These are phyloP conservation scores for Todus mexicanus DNA, from an alignment of 2,797 vertebrate species.

Conservation along the genomic window DNA sequence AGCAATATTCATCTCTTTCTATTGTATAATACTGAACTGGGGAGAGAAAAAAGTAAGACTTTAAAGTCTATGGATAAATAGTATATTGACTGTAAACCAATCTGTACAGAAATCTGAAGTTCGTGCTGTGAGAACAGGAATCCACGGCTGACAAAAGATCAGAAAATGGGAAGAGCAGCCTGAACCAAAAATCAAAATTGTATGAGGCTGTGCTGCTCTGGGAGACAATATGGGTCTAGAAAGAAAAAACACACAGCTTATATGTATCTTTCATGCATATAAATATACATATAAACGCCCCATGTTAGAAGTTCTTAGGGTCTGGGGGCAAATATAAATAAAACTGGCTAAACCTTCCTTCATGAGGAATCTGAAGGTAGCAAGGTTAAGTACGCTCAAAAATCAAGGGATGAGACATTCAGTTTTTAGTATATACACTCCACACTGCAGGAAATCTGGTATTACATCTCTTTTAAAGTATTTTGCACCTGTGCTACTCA, in stretches of 20 bases:
- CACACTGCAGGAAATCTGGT: not conserved
- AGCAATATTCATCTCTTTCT: constrained; percentile 25
- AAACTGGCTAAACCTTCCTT: not conserved
- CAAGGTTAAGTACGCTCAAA: not conserved
- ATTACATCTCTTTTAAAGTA: not conserved
- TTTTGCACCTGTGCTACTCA: not conserved
- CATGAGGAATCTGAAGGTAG: not conserved
- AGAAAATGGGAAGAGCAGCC: not conserved
- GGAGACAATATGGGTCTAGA: not conserved
- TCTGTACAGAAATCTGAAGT: not conserved
- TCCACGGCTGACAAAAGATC: not conserved
- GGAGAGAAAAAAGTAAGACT: not conserved
- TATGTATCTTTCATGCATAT: not conserved
- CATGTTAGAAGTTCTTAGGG: not conserved
- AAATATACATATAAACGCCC: not conserved
- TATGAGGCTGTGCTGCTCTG: not conserved
- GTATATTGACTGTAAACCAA: not conserved
- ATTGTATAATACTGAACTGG: not conserved
- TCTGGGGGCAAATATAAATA: not conserved
- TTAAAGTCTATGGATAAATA: not conserved
- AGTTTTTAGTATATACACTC: not conserved
- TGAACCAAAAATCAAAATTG: not conserved
- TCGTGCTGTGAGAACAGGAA: not conserved
- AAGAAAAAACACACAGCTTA: not conserved
- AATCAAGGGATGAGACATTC: not conserved